Percentiles rank a stretch among this genome's conserved stretches.
These are phyloP conservation scores for Clupea harengus DNA, from an alignment of 2,113 vertebrate genomes.

Conservation along the genomic window DNA sequence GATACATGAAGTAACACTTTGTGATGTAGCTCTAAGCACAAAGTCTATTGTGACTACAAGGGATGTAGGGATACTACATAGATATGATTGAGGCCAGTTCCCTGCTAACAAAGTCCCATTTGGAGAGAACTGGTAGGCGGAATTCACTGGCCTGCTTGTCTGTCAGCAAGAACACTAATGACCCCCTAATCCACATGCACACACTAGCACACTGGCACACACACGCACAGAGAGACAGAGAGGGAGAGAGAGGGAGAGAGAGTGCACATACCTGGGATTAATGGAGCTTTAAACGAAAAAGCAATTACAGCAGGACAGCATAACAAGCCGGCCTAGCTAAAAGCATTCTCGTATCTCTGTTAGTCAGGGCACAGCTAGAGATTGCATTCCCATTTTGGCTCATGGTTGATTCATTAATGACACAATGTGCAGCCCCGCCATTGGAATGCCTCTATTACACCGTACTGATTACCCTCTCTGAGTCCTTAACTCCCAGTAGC, in stretches of 20 bases:
- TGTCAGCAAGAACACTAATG: slow-evolving; percentile 49
- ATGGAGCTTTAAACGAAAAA: slow-evolving; percentile 43
- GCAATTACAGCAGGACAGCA: slow-evolving; percentile 31
- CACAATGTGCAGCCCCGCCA: slow-evolving; percentile 10
- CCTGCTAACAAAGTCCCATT: background rate
- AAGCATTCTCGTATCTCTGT: slow-evolving; percentile 18
- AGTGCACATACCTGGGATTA: slow-evolving; percentile 44
- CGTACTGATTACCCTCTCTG: background rate
- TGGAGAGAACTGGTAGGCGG: slow-evolving; percentile 27
- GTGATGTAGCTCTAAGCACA: background rate
- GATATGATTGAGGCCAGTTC: background rate
- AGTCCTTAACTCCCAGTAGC: background rate
- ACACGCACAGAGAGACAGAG: slow-evolving; percentile 16
- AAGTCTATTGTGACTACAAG: background rate
- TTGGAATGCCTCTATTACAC: slow-evolving; percentile 8
- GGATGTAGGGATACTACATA: background rate
- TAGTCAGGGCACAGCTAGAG: slow-evolving; percentile 24
- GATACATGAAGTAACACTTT: background rate
- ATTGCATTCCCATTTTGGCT: slow-evolving; percentile 29
- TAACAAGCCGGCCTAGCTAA: slow-evolving; percentile 18
- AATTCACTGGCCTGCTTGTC: slow-evolving; percentile 39
- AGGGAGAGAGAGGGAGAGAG: background rate
- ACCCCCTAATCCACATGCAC: slow-evolving; percentile 31
- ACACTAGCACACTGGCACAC: slow-evolving; percentile 25
- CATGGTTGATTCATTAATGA: slow-evolving; percentile 19